These are phyloP conservation scores for Melanotaenia nigrans DNA, from an alignment of 2,797 vertebrate genomes.

Conservation along the genomic window DNA sequence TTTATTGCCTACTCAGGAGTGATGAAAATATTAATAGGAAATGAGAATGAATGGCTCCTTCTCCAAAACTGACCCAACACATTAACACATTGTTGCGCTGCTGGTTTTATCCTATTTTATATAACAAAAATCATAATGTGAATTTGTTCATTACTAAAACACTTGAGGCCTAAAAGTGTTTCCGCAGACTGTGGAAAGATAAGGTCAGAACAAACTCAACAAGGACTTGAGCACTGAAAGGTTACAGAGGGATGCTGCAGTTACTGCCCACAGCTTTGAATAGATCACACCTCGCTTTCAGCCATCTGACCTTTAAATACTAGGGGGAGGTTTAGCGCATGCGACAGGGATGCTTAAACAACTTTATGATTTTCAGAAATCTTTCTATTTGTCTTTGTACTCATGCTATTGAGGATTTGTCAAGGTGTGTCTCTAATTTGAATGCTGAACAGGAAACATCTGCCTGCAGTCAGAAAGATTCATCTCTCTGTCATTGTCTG, in stretches of 20 bases:
- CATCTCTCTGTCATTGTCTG: conserved; percentile 83
- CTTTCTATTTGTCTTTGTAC: conserved; percentile 32
- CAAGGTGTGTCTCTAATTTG: conserved; percentile 65
- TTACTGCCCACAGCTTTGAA: conserved; percentile 54
- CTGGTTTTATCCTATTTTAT: conserved; percentile 18
- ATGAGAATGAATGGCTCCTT: conserved; percentile 12
- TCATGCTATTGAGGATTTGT: conserved; percentile 7
- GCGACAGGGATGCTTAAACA: conserved; percentile 31
- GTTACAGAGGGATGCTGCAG: conserved; percentile 56
- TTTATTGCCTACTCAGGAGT: background rate
- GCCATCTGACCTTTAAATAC: conserved; percentile 73
- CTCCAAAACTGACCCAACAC: conserved; percentile 11
- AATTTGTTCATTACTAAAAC: conserved; percentile 21
- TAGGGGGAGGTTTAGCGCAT: conserved; percentile 33
- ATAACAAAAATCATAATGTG: conserved; percentile 7
- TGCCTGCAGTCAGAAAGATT: conserved; percentile 80
- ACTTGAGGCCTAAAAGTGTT: conserved; percentile 13
- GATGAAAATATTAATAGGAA: background rate
- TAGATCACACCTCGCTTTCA: conserved; percentile 70
- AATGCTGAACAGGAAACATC: conserved; percentile 74
- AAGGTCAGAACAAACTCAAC: conserved; percentile 56
- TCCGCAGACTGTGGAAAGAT: conserved; percentile 27
- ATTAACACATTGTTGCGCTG: conserved; percentile 23
- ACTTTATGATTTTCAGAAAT: conserved; percentile 49
- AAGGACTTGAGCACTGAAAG: conserved; percentile 60